Conservation (phyloP, 2,888 invertebrate genomes). For the Hybos culiciformis region DNA sequence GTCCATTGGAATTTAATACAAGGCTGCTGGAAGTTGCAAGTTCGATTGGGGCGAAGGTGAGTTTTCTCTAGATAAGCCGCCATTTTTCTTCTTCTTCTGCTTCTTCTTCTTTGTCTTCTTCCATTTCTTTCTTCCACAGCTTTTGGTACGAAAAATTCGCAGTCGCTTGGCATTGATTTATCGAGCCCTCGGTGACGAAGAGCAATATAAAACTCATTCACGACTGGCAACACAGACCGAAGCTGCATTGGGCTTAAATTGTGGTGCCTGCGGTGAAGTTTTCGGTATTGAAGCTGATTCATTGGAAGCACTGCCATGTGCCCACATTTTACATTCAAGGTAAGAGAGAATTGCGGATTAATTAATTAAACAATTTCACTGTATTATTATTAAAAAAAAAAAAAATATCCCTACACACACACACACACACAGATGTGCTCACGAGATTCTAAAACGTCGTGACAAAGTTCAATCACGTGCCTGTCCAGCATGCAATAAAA, state of each 20-base stretch:
- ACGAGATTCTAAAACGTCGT: slow-evolving; percentile 48
- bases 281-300: slow-evolving; percentile 59
- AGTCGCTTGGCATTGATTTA: slow-evolving; percentile 68
- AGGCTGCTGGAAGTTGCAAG: slow-evolving; percentile 69
- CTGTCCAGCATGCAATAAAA: slow-evolving; percentile 57
- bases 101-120: neutral
- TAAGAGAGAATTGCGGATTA: slow-evolving; percentile 23
- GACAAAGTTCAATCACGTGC: slow-evolving; percentile 50
- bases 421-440: slow-evolving; percentile 41
- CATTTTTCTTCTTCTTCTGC: neutral
- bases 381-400: neutral
- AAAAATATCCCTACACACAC: neutral
- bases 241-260: slow-evolving; percentile 55
- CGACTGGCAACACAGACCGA: slow-evolving; percentile 50
- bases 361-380: neutral
- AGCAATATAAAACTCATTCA: slow-evolving; percentile 60
- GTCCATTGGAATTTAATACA: slow-evolving; percentile 75
- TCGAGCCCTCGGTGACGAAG: slow-evolving; percentile 66
- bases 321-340: slow-evolving; percentile 78
- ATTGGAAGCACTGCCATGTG: slow-evolving; percentile 70
- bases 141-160: slow-evolving; percentile 65
- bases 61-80: neutral
- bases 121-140: slow-evolving; percentile 36
- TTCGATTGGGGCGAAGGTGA: slow-evolving; percentile 74
- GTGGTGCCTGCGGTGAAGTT: slow-evolving; percentile 69